phyloP scores from a whole-genome alignment of 2,113 vertebrate genomes.

The Rhynchomys soricoides region DNA sequence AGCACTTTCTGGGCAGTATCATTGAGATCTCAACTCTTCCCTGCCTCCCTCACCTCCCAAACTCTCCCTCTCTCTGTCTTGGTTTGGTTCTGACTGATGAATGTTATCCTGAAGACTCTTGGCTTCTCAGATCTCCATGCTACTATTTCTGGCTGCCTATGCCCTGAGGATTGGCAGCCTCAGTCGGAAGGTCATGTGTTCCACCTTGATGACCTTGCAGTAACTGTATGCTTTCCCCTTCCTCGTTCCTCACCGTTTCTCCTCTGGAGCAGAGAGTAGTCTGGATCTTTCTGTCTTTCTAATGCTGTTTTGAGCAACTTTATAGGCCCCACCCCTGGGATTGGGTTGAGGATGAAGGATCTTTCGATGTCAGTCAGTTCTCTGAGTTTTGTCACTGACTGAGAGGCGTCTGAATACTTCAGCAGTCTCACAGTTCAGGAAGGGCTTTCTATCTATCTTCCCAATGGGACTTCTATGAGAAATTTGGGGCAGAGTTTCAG shows the following conservation, averaged over 20 bases:
- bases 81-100: not conserved
- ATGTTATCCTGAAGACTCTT: not conserved
- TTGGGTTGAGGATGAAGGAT: not conserved
- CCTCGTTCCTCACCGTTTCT: not conserved
- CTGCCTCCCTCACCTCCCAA: not conserved
- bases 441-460: not conserved
- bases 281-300: constrained; percentile 12
- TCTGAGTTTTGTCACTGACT: not conserved
- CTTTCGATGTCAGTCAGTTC: not conserved
- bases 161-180: not conserved
- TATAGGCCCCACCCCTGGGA: not conserved
- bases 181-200: not conserved
- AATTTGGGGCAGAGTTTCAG: constrained; percentile 2
- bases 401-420: not conserved
- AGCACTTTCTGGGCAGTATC: not conserved
- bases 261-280: not conserved
- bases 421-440: not conserved
- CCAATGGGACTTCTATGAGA: not conserved
- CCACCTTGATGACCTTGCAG: not conserved
- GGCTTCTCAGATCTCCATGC: not conserved
- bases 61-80: not conserved
- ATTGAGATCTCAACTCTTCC: not conserved
- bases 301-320: not conserved
- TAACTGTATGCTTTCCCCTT: too few relatives aligned
- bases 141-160: not conserved